Evolutionary conservation across 2,888 invertebrate species (phyloP).

Genomic region (Clostera curtula): DNA sequence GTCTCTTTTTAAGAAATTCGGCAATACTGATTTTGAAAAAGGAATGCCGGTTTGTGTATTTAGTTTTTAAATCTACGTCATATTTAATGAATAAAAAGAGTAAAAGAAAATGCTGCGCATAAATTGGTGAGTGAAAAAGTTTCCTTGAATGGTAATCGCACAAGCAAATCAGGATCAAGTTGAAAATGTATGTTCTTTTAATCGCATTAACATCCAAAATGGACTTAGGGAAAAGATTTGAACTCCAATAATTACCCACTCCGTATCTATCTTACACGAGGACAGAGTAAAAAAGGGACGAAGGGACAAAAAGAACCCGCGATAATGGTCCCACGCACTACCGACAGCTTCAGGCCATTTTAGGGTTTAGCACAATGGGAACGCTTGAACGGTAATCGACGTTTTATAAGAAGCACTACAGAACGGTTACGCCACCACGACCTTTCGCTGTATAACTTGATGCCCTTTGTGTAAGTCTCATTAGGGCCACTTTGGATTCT

Average conservation of each 20-base stretch:
- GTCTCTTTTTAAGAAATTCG: too few relatives aligned
- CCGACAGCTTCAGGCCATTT: constrained; percentile 41
- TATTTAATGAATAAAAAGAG: neutral
- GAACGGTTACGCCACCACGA: constrained; percentile 38
- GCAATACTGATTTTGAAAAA: too few relatives aligned
- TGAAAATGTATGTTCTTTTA: constrained; percentile 32
- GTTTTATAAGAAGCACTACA: constrained; percentile 52
- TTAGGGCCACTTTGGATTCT: constrained; percentile 45
- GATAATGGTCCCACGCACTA: constrained; percentile 55
- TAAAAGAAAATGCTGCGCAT: too few relatives aligned
- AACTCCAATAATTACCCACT: constrained; percentile 64
- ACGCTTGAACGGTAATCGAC: constrained; percentile 51
- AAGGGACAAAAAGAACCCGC: constrained; percentile 48
- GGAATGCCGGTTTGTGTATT: too few relatives aligned
- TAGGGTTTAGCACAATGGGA: constrained; percentile 53
- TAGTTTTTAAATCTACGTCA: too few relatives aligned
- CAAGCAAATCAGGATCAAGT: constrained; percentile 43
- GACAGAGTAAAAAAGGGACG: constrained; percentile 44
- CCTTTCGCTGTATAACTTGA: constrained; percentile 35
- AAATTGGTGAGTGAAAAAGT: too few relatives aligned
- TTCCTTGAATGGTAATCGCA: too few relatives aligned
- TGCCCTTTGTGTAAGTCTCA: constrained; percentile 45
- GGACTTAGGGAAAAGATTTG: constrained; percentile 53
- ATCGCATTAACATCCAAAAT: constrained; percentile 49
- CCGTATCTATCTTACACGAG: constrained; percentile 62